Percentiles rank a stretch among this genome's conserved stretches.
These are phyloP conservation scores for Adrianichthys oophorus DNA, from an alignment of 2,797 vertebrate genomes.

Conservation along the genomic window DNA sequence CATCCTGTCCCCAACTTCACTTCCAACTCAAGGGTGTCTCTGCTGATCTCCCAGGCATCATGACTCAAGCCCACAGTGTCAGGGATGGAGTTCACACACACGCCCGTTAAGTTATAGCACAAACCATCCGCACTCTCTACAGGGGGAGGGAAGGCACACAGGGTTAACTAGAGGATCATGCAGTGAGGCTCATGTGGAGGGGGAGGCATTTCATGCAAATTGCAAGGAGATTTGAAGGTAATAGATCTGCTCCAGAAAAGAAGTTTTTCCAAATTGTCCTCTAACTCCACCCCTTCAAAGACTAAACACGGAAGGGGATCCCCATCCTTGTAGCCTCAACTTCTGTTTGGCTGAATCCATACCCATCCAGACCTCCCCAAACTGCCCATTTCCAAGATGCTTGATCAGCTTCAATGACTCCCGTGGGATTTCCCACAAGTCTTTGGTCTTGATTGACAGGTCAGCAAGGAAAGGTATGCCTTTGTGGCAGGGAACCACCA, in stretches of 20 bases:
- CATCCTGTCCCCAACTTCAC: constrained; percentile 97
- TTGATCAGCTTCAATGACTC: constrained; percentile 97
- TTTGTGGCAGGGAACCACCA: constrained; percentile 97
- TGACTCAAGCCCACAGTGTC: constrained; percentile 97
- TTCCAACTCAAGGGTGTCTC: constrained; percentile 86
- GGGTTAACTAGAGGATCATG: constrained; percentile 88
- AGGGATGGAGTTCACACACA: constrained; percentile 92
- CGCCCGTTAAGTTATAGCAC: constrained; percentile 95
- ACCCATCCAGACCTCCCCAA: constrained; percentile 99
- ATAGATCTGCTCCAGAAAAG: no score
- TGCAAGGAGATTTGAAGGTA: no score
- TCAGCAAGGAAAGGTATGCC: constrained; percentile 97
- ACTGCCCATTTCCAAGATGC: constrained; percentile 97
- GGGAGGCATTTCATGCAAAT: constrained; percentile 15
- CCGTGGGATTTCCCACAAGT: constrained; percentile 97
- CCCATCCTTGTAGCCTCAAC: constrained; percentile 76
- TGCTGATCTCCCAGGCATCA: constrained; percentile 96
- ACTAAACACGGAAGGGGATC: constrained; percentile 37
- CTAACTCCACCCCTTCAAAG: no score
- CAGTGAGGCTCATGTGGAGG: constrained; percentile 84
- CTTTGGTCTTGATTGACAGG: constrained; percentile 99
- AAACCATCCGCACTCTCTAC: constrained; percentile 98
- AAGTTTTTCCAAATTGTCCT: no score
- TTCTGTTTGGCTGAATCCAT: constrained; percentile 78
- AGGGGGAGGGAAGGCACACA: constrained; percentile 68